phyloP scores from a whole-genome alignment of 1,140 invertebrate species.

The Dendrolimus kikuchii region DNA sequence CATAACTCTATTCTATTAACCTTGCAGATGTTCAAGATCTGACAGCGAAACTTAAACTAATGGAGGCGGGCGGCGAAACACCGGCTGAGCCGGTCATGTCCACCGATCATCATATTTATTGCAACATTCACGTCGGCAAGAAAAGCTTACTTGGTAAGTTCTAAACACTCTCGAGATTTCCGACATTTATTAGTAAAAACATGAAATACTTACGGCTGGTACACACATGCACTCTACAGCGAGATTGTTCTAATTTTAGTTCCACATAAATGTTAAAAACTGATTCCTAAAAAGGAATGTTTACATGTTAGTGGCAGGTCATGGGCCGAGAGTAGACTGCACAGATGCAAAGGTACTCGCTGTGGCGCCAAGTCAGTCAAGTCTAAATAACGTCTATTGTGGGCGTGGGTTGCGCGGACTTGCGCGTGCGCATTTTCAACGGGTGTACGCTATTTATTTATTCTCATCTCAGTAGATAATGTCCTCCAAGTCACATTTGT shows the following conservation, averaged over 20 bases:
- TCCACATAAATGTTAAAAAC: slow-evolving; percentile 18
- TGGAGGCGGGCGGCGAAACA: slow-evolving; percentile 54
- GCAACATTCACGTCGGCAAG: slow-evolving; percentile 59
- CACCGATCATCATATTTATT: slow-evolving; percentile 55
- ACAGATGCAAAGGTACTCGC: neutral
- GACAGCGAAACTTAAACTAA: slow-evolving; percentile 60
- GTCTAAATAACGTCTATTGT: slow-evolving; percentile 31
- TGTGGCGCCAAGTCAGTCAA: slow-evolving; percentile 39
- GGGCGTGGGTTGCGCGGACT: slow-evolving; percentile 18
- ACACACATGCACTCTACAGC: too few relatives aligned
- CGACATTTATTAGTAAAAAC: too few relatives aligned
- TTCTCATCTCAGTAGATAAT: slow-evolving; percentile 1
- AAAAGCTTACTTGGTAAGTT: slow-evolving; percentile 50
- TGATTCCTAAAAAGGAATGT: slow-evolving; percentile 47
- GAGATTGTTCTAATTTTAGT: slow-evolving; percentile 7
- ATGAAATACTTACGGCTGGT: too few relatives aligned
- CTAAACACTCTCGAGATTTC: neutral
- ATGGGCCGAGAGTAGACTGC: too few relatives aligned
- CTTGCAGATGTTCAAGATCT: slow-evolving; percentile 57
- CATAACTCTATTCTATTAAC: neutral
- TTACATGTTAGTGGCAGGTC: slow-evolving; percentile 34
- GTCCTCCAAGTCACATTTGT: slow-evolving; percentile 22
- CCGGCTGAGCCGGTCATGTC: slow-evolving; percentile 37
- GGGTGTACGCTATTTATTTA: slow-evolving; percentile 25
- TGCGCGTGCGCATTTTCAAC: slow-evolving; percentile 16